Percentiles rank a stretch among this genome's conserved stretches.
phyloP scores from a whole-genome alignment of 2,113 vertebrate genomes.

The Chroicocephalus ridibundus region DNA sequence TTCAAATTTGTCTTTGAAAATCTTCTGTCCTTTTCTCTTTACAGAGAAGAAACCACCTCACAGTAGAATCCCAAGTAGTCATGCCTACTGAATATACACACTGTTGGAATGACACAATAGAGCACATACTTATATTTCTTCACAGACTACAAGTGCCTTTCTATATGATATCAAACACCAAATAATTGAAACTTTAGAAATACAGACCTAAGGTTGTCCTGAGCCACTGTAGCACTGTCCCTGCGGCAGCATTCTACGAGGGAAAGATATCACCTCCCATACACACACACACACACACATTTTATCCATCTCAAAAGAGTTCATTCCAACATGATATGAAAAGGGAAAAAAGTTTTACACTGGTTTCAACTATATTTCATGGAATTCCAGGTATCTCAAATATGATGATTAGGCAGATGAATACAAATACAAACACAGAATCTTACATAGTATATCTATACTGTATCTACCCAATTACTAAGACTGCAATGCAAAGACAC shows the following conservation, averaged over 20 bases:
- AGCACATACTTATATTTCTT: neutral
- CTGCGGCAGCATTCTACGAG: neutral
- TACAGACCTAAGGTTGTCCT: neutral
- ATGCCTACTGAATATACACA: accelerated
- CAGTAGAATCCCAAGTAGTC: neutral
- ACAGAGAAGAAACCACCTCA: neutral
- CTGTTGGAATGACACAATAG: neutral
- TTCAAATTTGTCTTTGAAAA: neutral
- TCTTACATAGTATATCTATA: neutral
- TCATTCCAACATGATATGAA: neutral
- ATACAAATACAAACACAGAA: neutral
- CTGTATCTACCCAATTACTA: neutral
- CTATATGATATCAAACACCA: neutral
- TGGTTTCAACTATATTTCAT: neutral
- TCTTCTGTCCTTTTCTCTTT: neutral
- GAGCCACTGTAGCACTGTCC: neutral
- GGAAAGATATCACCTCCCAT: neutral
- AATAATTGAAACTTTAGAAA: neutral
- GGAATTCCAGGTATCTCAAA: neutral
- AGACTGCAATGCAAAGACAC: neutral
- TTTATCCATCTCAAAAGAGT: neutral
- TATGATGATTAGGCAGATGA: neutral
- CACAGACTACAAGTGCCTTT: neutral
- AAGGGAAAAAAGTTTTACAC: neutral
- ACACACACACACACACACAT: neutral